Base-by-base conservation (phyloP, 2,113 vertebrate genomes). In the Okapia johnstoni region DNA sequence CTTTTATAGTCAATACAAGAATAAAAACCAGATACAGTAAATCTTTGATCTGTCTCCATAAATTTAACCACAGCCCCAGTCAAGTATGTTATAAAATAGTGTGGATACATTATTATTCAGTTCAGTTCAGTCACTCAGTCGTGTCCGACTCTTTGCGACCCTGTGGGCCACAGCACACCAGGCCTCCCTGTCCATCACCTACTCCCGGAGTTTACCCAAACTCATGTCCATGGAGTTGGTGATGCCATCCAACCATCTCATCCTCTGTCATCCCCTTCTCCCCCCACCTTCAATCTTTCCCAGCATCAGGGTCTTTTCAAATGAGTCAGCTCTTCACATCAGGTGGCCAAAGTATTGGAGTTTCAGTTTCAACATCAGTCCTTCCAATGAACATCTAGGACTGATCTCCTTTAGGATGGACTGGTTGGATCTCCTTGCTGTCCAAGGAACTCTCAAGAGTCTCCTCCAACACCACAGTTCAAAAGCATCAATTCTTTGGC, bases 101-200 rank as follows among this genome's bases (percentile, higher is more conserved):
- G 48, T 43, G 15, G 26, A 86, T 23, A 52, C 13, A 25, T 88
- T 28, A 26, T 95, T 84, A n/a, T n/a, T 52, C 58, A 93, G 90
- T 85, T 3, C 19, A 94, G 52, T 48, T 96, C n/a, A 66, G 63
- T 36, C 1, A 0, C 66, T 70, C 66, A 23, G n/a, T 70, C 1
- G 0, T 70, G 66, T 70, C 9, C 0, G 10, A 70, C 5, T 70
- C 66, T 70, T 70, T 70, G 66, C 0, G 0, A 70, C 66, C 33
- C 33, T 19, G 12, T 70, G 19, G 19, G 23, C n/a, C 5, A 1
- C 10, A 70, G n/a, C 66, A 70, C 8, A 2, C n/a, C 66, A 70
- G 19, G 66, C 66, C n/a, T 70, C n/a, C 66, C 66, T 36, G 66
- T 70, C 66, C 66, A 70, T 70, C 19, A 70, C 19, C n/a, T 23